Evolutionary conservation across 2,797 vertebrate genomes (phyloP), one percentile per base, ranked within the genome.

Genomic region (Buphagus erythrorhynchus): DNA sequence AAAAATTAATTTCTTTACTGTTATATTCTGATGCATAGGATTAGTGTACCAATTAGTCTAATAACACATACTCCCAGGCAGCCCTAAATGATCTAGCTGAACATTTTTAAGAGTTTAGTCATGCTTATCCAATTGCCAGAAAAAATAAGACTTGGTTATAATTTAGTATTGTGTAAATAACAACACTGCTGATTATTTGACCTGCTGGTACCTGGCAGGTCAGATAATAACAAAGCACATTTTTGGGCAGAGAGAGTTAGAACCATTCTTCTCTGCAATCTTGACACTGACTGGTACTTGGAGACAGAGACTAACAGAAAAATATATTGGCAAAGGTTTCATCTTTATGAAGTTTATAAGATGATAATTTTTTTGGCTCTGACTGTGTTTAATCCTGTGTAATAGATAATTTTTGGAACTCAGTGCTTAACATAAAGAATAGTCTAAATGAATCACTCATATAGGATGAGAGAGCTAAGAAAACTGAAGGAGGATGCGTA

Each of bases 101-200:
- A 58, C 38, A 97, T 93, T 96, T 97, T 95, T 62, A 86, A 73
- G 85, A 94, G 62, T 97, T 96, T 62, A 81, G 68, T 89, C 33
- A 16, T 77, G 77, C 72, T 91, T 92, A 88, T 90, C 63, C 67
- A 87, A 28, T 52, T 81, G 97, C 63, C 63, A 94, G 82, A 94
- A 96, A 79, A 28, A 58, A 13, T 9, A 43, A 31, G 28, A 42
- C 28, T 55, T 57, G 12, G 13, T 67, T 75, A 26, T 61, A 51
- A 65, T 83, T 80, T n/a, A 58, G 16, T 18, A 19, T 26, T 57
- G 16, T 74, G 6, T 75, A 68, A 61, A 72, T 55, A 66, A 42
- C 29, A 86, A 7, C 20, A 54, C 40, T 91, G 45, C 15, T 92
- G 88, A 26, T 59, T 40, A 20, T 72, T 40, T 84, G 65, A 78